Base-by-base conservation (phyloP, 2,113 vertebrate genomes). In the Bagarius yarrelli region DNA sequence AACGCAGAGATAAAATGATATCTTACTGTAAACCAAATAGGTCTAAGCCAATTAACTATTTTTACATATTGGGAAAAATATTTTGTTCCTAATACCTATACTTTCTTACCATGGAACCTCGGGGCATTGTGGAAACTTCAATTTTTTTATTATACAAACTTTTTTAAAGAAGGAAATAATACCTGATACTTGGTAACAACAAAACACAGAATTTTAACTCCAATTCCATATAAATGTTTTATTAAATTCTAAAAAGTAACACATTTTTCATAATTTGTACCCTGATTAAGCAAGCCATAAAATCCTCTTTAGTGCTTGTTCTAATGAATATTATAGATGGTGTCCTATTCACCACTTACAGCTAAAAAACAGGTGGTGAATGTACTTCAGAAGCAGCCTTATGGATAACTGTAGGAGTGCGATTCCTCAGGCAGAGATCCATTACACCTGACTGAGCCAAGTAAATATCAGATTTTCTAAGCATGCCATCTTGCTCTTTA, bases 401-500 rank as follows among this genome's bases (percentile, higher is more conserved):
- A 23, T 19, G 27, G 47, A 73, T 50, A 74, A 44, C 30, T 64
- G 79, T 64, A 56, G 79, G 70, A 74, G 70, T 73, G 32, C 55
- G 59, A 32, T 64, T 81, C 47, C 74, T 40, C 44, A 81, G 44
- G 70, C 64, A 50, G 53, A 36, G 27, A 50, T 71, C 64, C 74
- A 78, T 71, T 78, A 71, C 64, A 78, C 74, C 81, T 71, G 55
- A 71, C 55, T 71, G 64, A 82, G 64, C 74, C 63, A 76, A 70
- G 78, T 76, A 84, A 76, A 81, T 69, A 76, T 84, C 72, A 81
- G 63, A 82, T 69, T 56, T 52, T 60, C 59, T 32, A 23, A 66
- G 25, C 14, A 32, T 1, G n/a, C 12, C 23, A 21, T 19, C 21
- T 12, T 53, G 47, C 34, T 66, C 47, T 52, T 85, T 66, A 67